Conservation (phyloP, 2,888 invertebrate species). For the Limenitis camilla region DNA sequence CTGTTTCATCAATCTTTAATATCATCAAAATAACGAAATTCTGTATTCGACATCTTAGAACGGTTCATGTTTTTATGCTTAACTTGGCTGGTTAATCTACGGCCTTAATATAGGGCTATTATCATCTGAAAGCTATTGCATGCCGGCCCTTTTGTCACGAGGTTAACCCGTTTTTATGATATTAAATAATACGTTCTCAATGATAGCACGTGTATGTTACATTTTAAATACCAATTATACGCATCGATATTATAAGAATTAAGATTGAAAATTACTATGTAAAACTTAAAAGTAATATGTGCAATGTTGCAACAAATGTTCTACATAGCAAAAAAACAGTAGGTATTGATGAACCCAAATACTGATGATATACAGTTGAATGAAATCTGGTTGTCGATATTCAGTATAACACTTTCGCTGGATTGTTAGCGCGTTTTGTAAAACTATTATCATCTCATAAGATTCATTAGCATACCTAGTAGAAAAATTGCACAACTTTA, state of each 20-base stretch:
- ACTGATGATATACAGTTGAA: conserved; percentile 2
- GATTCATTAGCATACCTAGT: conserved; percentile 35
- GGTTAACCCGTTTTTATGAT: conserved; percentile 6
- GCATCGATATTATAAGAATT: too few relatives aligned
- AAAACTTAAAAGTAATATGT: neutral
- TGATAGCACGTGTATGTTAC: too few relatives aligned
- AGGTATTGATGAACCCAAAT: too few relatives aligned
- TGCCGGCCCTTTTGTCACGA: conserved; percentile 4
- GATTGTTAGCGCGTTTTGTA: conserved; percentile 30
- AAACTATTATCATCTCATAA: conserved; percentile 26
- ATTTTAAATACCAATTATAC: too few relatives aligned
- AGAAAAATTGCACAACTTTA: conserved; percentile 24
- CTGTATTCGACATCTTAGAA: conserved; percentile 1
- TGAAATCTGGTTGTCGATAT: conserved; percentile 15
- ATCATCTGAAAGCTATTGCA: conserved; percentile 4
- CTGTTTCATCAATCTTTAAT: conserved; percentile 41
- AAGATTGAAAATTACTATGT: too few relatives aligned
- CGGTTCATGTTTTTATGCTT: conserved; percentile 2
- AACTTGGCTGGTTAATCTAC: conserved; percentile 9
- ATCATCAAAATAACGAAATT: conserved; percentile 29
- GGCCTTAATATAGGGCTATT: conserved; percentile 6
- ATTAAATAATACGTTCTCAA: conserved; percentile 3
- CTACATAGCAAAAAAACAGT: neutral
- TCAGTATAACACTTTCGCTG: conserved; percentile 46
- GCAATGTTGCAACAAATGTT: neutral